Evolutionary conservation across 2,113 vertebrate species (phyloP), one percentile per base, ranked within the genome.

Genomic region (Zosterops borbonicus): DNA sequence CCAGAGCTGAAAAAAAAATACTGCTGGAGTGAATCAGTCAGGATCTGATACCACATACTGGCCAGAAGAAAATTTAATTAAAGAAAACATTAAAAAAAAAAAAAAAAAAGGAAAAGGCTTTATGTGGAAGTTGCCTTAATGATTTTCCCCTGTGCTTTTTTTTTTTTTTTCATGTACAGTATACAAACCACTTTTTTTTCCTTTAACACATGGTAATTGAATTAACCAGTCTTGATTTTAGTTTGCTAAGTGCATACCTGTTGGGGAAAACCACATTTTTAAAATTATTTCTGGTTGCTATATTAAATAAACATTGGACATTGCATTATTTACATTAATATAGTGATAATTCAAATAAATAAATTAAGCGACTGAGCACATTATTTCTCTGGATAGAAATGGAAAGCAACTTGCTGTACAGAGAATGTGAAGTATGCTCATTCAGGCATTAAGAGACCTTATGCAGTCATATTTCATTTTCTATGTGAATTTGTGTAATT

Each of bases 401-500:
- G 58, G 22, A 83, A 96, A 90, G 53, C 65, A 95, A 78, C 79
- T 93, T 96, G 49, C 90, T 77, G 27, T 83, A 90, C 78, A 84
- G 39, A 85, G 64, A 83, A 79, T 75, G 85, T 94, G 85, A 96
- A 88, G 50, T 80, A 80, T 90, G 65, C 39, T 94, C n/a, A 9
- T 70, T 96, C 86, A 87, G 78, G 89, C 89, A 91, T 96, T 95
- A 92, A 91, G 83, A 93, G 71, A 86, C 49, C 58, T 95, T 96
- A 83, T 95, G 89, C 81, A 97, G 89, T 96, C 85, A 42, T 89
- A 84, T 92, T 94, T 92, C 37, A 91, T 90, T 95, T 92, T 95
- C 50, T 92, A 12, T 90, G 60, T 92, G 84, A 87, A 89, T 95
- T 78, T 75, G 37, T 91, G 58, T 91, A 92, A 92, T 93, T 96